Evolutionary conservation across 2,888 invertebrate genomes (phyloP), one percentile per base, ranked within the genome.

Genomic region (Leptinotarsa rubiginosa): DNA sequence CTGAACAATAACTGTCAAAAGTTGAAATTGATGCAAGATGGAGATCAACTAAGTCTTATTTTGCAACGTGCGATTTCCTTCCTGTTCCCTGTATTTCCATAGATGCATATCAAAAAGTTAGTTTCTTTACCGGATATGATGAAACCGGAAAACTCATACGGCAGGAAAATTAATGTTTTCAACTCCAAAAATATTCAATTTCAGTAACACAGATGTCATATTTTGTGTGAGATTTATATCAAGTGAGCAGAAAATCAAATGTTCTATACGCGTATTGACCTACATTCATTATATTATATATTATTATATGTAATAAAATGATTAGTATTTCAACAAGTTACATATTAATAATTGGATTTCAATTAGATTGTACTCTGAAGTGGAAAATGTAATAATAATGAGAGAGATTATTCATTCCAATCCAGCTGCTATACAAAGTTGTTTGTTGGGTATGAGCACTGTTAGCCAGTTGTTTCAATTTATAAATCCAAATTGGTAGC

Each of bases 351-450:
- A 25, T 56, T 56, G 56, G 20, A 56, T 56, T 56, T 15, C 22
- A 56, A 25, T 56, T 22, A 20, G 16, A 56, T 56, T 20, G 22
- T 2, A 22, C 22, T 56, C 56, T 56, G 56, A 22, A 56, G 56
- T 20, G 56, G 56, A 56, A 20, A 56, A 56, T 56, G 56, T 56
- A 25, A 56, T 56, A 56, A 56, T 22, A 56, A 56, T 25, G 56
- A 15, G 22, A 4, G 56, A 22, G 22, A 22, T 56, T 56, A 20
- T 15, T 56, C 25, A 4, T 56, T 56, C 15, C 22, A 13, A 22
- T 56, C 20, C 20, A 56, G 25, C 56, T 56, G 56, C 22, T 20
- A 22, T 15, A 13, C 12, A 56, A 56, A 22, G 20, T 56, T 56
- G 12, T 15, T 20, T 56, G 22, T 7, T 15, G n/a, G 1, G n/a